Evolutionary conservation across 1,140 invertebrate genomes (phyloP).

Genomic region (Manduca sexta): DNA sequence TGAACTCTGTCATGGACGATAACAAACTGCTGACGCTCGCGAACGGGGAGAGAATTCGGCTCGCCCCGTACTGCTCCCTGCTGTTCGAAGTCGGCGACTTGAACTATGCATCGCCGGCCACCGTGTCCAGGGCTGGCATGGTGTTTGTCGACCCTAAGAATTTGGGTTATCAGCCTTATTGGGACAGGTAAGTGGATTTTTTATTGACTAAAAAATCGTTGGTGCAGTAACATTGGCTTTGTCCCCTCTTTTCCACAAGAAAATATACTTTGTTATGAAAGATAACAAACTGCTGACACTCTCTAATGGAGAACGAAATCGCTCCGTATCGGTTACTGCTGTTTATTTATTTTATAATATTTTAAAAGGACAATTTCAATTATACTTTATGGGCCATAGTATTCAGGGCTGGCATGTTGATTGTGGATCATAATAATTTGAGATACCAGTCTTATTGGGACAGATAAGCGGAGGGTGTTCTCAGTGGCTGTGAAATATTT

Average conservation of each 20-base stretch:
- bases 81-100: conserved; percentile 94
- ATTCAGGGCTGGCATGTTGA: conserved; percentile 94
- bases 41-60: conserved; percentile 90
- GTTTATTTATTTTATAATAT: too few relatives aligned
- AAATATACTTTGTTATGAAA: conserved; percentile 98
- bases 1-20: conserved; percentile 98
- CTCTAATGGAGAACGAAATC: conserved; percentile 91
- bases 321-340: conserved; percentile 86
- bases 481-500: too few relatives aligned
- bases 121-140: conserved; percentile 93
- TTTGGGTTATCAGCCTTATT: conserved; percentile 88
- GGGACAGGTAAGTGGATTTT: conserved; percentile 73
- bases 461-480: conserved; percentile 50
- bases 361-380: conserved; percentile 90
- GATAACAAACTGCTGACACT: conserved; percentile 92
- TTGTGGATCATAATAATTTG: conserved; percentile 92
- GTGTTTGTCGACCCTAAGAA: conserved; percentile 95
- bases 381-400: conserved; percentile 94
- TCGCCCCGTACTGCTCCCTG: conserved; percentile 86
- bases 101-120: conserved; percentile 92
- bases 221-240: too few relatives aligned
- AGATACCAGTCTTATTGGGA: conserved; percentile 90
- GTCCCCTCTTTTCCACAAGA: too few relatives aligned
- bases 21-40: conserved; percentile 91
- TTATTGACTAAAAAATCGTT: not conserved